A percentile compares a stretch with the other conserved stretches of the same genome.
phyloP scores from a whole-genome alignment of 2,888 invertebrate genomes.

The Steinernema hermaphroditum region DNA sequence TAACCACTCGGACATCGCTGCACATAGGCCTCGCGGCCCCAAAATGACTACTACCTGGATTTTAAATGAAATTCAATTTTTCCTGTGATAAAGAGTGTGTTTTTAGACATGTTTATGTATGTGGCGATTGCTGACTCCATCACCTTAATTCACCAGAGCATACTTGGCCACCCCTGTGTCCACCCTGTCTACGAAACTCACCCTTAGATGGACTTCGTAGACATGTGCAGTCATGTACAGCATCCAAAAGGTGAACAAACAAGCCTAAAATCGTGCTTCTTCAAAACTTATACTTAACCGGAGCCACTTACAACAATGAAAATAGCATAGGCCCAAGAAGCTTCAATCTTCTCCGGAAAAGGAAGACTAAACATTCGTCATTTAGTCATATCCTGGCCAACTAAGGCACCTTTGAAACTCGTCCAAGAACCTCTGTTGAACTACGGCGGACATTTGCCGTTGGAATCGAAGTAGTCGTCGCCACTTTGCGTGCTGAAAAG shows the following conservation, averaged over 20 bases:
- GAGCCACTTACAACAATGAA: conserved; percentile 1
- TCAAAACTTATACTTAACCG: not conserved
- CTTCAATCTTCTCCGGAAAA: not conserved
- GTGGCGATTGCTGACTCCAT: not conserved
- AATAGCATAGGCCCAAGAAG: not conserved
- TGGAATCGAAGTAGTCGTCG: not conserved
- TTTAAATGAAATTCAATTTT: not conserved
- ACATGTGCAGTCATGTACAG: conserved; percentile 6
- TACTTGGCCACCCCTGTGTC: too few relatives aligned
- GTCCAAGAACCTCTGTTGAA: not conserved
- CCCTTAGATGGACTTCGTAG: not conserved
- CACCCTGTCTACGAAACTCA: not conserved
- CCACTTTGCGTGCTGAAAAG: not conserved
- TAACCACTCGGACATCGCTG: too few relatives aligned
- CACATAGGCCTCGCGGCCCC: conserved; percentile 49
- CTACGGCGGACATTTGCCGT: not conserved
- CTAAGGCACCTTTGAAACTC: not conserved
- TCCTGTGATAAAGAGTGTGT: not conserved
- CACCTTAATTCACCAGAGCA: not conserved
- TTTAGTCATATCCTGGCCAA: not conserved
- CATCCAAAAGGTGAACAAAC: not conserved
- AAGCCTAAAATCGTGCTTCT: not conserved
- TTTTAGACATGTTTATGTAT: not conserved
- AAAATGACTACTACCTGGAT: not conserved
- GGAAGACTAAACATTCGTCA: conserved; percentile 1